A percentile compares a stretch with the other conserved stretches of the same genome.
phyloP scores from a whole-genome alignment of 2,113 vertebrate species.

The Mormyrus iriodes region DNA sequence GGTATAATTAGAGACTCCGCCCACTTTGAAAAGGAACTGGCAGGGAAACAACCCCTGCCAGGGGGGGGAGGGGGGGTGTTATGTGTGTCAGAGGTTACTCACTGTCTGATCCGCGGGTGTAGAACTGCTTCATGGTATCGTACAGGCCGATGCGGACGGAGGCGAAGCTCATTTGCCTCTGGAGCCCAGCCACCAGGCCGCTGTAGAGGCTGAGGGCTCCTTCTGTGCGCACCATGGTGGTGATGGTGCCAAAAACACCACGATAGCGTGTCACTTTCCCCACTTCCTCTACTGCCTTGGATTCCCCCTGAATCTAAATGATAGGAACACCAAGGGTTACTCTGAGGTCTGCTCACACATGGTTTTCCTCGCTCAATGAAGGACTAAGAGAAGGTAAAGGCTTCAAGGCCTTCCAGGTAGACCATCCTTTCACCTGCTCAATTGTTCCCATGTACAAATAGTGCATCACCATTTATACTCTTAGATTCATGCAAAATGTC shows the following conservation, averaged over 20 bases:
- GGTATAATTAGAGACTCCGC: neutral
- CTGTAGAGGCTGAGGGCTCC: conserved; percentile 68
- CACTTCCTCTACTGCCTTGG: conserved; percentile 30
- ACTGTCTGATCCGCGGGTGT: conserved; percentile 76
- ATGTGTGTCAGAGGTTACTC: conserved; percentile 41
- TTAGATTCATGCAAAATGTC: neutral
- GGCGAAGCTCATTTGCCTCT: conserved; percentile 75
- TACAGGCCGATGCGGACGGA: conserved; percentile 70
- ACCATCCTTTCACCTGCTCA: neutral
- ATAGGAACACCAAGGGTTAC: neutral
- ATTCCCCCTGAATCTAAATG: conserved; percentile 79
- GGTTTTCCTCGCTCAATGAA: neutral
- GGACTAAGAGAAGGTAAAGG: neutral
- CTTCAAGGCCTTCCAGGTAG: neutral
- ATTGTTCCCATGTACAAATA: neutral
- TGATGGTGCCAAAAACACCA: conserved; percentile 69
- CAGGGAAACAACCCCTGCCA: neutral
- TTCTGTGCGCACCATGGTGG: conserved; percentile 70
- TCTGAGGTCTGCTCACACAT: neutral
- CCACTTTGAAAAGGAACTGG: neutral
- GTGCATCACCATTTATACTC: neutral
- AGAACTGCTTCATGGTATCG: conserved; percentile 74
- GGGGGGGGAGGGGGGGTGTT: neutral
- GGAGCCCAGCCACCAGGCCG: conserved; percentile 71
- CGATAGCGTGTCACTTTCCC: conserved; percentile 49